These are phyloP conservation scores for Apostichopus japonicus DNA, from an alignment of 35 echinoderm and acorn worm species.

Conservation along the genomic window DNA sequence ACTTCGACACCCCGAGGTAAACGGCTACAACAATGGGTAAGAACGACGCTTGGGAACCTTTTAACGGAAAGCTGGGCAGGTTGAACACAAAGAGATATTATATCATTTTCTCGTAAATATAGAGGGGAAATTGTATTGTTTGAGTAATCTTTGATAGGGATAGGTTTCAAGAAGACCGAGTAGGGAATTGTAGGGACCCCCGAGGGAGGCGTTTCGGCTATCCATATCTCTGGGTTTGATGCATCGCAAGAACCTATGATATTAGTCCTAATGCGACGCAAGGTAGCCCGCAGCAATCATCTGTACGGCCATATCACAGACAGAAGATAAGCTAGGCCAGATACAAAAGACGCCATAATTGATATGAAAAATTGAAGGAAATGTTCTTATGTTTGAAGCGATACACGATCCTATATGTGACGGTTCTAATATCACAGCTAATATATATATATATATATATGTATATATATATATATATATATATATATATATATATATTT, in stretches of 20 bases:
- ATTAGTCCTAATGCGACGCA: background rate
- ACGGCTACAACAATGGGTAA: background rate
- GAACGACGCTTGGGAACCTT: background rate
- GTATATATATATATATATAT: background rate
- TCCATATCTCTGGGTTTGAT: background rate
- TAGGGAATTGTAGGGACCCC: background rate
- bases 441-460: background rate
- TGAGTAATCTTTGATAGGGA: conserved; percentile 42
- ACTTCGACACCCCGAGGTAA: conserved; percentile 28
- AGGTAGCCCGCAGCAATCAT: background rate
- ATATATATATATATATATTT: background rate
- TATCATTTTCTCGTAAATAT: conserved; percentile 45
- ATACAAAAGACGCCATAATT: too few species aligned
- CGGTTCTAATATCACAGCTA: too few species aligned
- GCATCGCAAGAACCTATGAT: background rate
- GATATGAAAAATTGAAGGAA: too few species aligned
- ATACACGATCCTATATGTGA: too few species aligned
- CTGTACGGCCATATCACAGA: background rate
- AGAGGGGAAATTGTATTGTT: background rate
- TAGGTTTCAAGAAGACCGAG: background rate
- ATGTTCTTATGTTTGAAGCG: too few species aligned
- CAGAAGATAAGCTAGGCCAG: too few species aligned
- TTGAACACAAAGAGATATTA: conserved; percentile 32
- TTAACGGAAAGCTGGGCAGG: conserved; percentile 17
- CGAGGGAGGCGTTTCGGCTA: background rate